These are phyloP conservation scores for Melanaphis sacchari DNA, from an alignment of 1,140 invertebrate genomes.

Conservation along the genomic window DNA sequence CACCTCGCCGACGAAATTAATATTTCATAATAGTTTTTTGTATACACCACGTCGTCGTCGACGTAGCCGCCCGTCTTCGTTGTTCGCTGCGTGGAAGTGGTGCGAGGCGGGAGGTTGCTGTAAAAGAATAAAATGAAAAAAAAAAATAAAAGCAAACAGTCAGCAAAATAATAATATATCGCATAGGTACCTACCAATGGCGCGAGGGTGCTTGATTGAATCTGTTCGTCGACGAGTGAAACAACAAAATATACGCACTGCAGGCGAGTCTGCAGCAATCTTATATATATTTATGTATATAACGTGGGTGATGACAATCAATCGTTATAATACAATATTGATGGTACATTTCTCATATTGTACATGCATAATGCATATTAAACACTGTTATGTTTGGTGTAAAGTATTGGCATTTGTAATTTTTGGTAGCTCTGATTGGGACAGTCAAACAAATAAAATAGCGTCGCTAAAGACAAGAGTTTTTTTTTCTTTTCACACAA, in stretches of 20 bases:
- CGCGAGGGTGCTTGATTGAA: not conserved
- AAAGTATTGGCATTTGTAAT: not conserved
- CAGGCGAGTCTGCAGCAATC: not conserved
- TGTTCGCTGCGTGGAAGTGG: not conserved
- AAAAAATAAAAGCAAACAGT: not conserved
- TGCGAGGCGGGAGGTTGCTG: too few species aligned
- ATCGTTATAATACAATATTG: not conserved
- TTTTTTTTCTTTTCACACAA: not conserved
- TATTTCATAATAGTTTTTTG: not conserved
- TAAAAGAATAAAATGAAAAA: not conserved
- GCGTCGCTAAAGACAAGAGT: not conserved
- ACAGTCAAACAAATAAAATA: not conserved
- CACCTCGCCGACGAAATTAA: not conserved
- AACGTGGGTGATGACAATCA: not conserved
- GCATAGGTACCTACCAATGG: not conserved
- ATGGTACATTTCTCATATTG: not conserved
- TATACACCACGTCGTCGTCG: not conserved
- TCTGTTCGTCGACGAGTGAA: not conserved
- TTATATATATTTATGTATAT: not conserved
- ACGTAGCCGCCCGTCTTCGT: too few species aligned
- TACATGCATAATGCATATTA: not conserved
- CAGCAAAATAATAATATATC: not conserved
- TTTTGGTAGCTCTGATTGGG: not conserved
- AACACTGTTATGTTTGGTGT: not conserved
- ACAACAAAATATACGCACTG: constrained; percentile 2